A percentile compares a stretch with the other conserved stretches of the same genome.
These are phyloP conservation scores for Scelioninae gen. 1 DNA, from an alignment of 2,888 invertebrate species.

Conservation along the genomic window DNA sequence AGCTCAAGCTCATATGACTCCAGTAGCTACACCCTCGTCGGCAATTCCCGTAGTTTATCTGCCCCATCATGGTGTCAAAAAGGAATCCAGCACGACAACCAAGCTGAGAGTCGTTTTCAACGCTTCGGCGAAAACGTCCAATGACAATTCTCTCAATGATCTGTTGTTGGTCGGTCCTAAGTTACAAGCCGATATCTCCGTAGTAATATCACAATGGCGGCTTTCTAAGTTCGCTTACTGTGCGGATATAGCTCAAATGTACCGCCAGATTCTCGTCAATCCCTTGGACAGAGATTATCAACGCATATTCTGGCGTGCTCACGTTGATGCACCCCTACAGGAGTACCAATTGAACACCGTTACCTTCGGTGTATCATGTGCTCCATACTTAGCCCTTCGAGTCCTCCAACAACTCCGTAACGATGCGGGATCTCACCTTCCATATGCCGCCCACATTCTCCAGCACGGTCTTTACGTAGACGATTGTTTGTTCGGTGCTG, in stretches of 20 bases:
- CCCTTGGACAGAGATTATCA: constrained; percentile 1
- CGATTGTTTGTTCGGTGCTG: too few species aligned
- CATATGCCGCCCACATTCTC: too few species aligned
- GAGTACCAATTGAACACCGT: constrained; percentile 21
- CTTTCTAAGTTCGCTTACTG: too few species aligned
- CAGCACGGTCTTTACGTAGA: too few species aligned
- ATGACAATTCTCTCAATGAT: constrained; percentile 1
- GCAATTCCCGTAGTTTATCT: too few species aligned
- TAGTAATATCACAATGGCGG: constrained; percentile 4
- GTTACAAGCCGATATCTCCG: background rate
- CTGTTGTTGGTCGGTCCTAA: background rate
- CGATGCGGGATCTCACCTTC: too few species aligned
- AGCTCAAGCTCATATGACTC: too few species aligned
- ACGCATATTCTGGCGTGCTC: constrained; percentile 13
- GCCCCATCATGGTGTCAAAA: constrained; percentile 11
- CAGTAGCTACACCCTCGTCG: too few species aligned
- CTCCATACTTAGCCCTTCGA: constrained; percentile 12
- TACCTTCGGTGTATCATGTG: constrained; percentile 10
- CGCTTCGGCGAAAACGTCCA: constrained; percentile 4
- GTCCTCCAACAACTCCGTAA: constrained; percentile 14
- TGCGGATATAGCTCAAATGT: constrained; percentile 21
- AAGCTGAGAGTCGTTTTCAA: constrained; percentile 11
- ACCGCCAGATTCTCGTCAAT: constrained; percentile 1
- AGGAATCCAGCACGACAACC: constrained; percentile 11
- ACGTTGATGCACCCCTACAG: background rate